Evolutionary conservation across 2,888 invertebrate genomes (phyloP), one percentile per base, ranked within the genome.

Genomic region (Hofmannophila pseudospretella): DNA sequence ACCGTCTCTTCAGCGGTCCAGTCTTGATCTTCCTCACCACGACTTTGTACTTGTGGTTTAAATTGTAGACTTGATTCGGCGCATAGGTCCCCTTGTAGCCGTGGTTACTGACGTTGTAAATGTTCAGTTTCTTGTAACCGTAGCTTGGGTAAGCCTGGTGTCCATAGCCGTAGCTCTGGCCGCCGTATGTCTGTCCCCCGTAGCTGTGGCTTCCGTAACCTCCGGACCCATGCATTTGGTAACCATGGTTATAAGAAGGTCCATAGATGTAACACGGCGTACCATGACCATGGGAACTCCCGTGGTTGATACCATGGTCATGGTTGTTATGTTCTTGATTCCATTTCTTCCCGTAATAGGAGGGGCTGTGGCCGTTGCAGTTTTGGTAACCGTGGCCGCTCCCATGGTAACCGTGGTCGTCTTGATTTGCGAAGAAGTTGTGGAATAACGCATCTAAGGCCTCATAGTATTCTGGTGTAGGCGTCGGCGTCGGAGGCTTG

Each of bases 401-500:
- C 5, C 31, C 41, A 4, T 43, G 42, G 11, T 47, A 36, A 7
- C 46, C 57, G 14, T 71, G 61, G 16, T 16, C 16, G n/a, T n/a
- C n/a, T n/a, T n/a, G n/a, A n/a, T n/a, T n/a, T 0, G 63, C 67
- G 22, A 70, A 68, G 1, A 80, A 11, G 4, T 52, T 61, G 9
- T 81, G 76, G 12, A 84, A 65, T 5, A 85, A 33, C 0, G 71
- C 68, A 22, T 84, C 81, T n/a, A 82, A 54, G 0, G 84, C 84
- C 28, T 77, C 76, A 34, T 84, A 85, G 23, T 81, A 85, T 22
- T 84, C 84, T 0, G 86, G 82, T 0, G 84, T 63, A 5, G 70
- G 79, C 0, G 85, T 84, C 0, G 86, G 78, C 0, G 47, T 54
- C 0, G 86, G 86, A 0, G 82, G 86, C 23, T 79, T 76, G 38